Base-by-base conservation (phyloP, 2,888 invertebrate species). In the Rhaphigaster nebulosa region DNA sequence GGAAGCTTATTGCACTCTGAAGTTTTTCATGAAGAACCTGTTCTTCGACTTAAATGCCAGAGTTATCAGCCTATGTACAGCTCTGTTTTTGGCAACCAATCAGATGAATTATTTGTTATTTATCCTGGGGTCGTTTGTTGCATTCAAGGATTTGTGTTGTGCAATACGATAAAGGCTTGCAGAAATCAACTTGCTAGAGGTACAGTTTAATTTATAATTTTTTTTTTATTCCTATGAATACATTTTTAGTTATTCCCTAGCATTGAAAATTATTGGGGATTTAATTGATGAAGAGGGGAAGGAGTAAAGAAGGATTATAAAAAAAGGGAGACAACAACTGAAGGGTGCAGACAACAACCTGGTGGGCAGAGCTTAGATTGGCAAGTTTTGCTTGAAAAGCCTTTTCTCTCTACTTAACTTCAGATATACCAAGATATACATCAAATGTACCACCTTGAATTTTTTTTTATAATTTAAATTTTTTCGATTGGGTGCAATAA, bases 1-100 rank as follows among this genome's bases (percentile, higher is more conserved):
- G 98, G 98, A 29, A 96, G 96, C 91, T 94, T 97, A 92, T 94
- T 99, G 87, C 94, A 98, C 80, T 96, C 96, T 87, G 98, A 99
- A 93, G 96, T 97, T 93, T 95, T 98, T 91, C 98, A 98, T 93
- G 96, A 96, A 93, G 97, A 97, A 93, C 95, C 96, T 18, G 97
- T 98, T 26, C 94, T 96, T 90, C 96, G 95, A 92, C 95, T 99
- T 91, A 97, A 98, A 93, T 97, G 98, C 93, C 96, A 97, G 91
- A 96, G 96, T 0, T 95, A 95, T 92, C 94, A 95, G 92, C 94
- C 94, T 92, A 94, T 95, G 10, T 93, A 94, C 92, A 94, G 93
- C 87, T 87, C 93, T 4, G 93, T 94, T 87, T 94, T 94, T 90
- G 92, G 93, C 26, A 94, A 94, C 91, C 93, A 93, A 92, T 93